These are phyloP conservation scores for Rhagologus leucostigma DNA, from an alignment of 2,113 vertebrate genomes.

Conservation along the genomic window DNA sequence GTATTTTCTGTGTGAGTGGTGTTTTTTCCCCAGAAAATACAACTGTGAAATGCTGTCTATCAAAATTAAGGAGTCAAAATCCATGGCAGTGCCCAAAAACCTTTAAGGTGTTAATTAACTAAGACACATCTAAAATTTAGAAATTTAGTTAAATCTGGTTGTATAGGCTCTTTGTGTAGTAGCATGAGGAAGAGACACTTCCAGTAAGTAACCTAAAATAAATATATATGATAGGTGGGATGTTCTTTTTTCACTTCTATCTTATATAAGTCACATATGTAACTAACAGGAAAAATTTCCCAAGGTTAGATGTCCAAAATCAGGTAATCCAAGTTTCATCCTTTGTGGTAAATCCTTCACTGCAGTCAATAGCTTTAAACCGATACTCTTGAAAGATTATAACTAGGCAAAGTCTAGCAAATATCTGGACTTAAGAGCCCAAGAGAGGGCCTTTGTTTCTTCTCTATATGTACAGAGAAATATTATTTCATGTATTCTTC, in stretches of 20 bases:
- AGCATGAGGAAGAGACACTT: not conserved
- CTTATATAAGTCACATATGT: not conserved
- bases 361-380: not conserved
- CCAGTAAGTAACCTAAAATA: not conserved
- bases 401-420: not conserved
- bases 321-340: not conserved
- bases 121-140: not conserved
- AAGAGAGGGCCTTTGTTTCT: not conserved
- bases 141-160: not conserved
- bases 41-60: not conserved
- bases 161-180: not conserved
- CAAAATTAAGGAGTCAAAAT: not conserved
- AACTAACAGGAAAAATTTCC: not conserved
- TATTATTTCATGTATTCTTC: not conserved
- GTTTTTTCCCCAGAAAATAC: not conserved
- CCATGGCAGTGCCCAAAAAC: not conserved
- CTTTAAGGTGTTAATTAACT: not conserved
- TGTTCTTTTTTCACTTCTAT: not conserved
- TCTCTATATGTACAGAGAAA: not conserved
- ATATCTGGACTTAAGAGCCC: not conserved
- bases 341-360: not conserved
- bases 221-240: not conserved
- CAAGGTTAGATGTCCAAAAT: not conserved
- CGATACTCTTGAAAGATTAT: not conserved
- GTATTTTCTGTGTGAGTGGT: not conserved